These are phyloP conservation scores for Cottoperca gobio DNA, from an alignment of 2,797 vertebrate species.

Conservation along the genomic window DNA sequence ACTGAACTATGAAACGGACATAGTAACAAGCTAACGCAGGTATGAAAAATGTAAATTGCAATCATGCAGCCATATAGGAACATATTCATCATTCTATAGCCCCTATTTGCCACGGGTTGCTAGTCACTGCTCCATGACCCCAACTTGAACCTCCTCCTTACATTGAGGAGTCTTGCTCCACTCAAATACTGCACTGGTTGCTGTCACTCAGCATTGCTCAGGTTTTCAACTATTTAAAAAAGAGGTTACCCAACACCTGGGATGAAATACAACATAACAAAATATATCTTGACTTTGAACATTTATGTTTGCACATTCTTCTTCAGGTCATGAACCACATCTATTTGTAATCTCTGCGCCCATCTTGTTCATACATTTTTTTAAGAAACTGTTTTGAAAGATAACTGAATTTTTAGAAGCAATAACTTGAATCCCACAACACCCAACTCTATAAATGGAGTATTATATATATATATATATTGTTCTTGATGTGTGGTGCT, in stretches of 20 bases:
- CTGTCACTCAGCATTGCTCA: background rate
- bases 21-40: conserved; percentile 11
- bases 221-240: background rate
- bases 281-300: conserved; percentile 5
- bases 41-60: conserved; percentile 21
- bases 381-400: conserved; percentile 20
- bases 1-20: background rate
- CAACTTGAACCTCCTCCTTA: conserved; percentile 32
- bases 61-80: background rate
- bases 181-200: conserved; percentile 10
- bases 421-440: conserved; percentile 13
- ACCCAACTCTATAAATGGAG: conserved; percentile 16
- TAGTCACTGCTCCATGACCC: conserved; percentile 25
- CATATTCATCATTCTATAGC: background rate
- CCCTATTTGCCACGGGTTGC: background rate
- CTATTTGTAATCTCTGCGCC: background rate
- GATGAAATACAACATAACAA: background rate
- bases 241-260: conserved; percentile 1
- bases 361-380: conserved; percentile 28
- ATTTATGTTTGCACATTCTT: background rate
- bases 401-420: conserved; percentile 28
- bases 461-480: conserved; percentile 19
- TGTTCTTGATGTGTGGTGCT: background rate
- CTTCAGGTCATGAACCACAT: background rate
- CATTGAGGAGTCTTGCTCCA: conserved; percentile 1